These are phyloP conservation scores for Crepidodera aurea DNA, from an alignment of 2,888 invertebrate species.

Conservation along the genomic window DNA sequence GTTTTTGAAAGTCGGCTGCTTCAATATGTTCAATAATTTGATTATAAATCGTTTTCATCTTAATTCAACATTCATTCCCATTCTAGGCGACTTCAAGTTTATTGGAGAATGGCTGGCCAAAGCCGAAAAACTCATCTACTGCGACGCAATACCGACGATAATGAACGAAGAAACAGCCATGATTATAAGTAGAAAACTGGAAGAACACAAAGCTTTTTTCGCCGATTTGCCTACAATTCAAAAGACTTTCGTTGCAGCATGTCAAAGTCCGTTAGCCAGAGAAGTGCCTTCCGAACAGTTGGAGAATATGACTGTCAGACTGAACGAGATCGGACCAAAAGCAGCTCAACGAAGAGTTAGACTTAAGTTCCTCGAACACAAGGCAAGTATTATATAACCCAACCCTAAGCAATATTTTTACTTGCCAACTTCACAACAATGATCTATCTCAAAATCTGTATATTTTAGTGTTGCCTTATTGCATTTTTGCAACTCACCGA, in stretches of 20 bases:
- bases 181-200: slow-evolving; percentile 85
- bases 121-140: slow-evolving; percentile 82
- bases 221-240: slow-evolving; percentile 80
- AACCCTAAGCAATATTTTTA: not conserved
- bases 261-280: slow-evolving; percentile 72
- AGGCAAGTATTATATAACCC: slow-evolving; percentile 64
- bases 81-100: slow-evolving; percentile 77
- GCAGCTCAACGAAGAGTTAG: slow-evolving; percentile 84
- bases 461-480: slow-evolving; percentile 80
- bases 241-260: slow-evolving; percentile 80
- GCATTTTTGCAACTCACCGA: slow-evolving; percentile 92
- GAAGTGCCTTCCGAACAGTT: slow-evolving; percentile 83
- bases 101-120: slow-evolving; percentile 91
- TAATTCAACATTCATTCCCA: too few relatives aligned
- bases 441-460: slow-evolving; percentile 30
- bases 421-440: not conserved
- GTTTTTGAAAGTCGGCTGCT: too few relatives aligned
- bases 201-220: slow-evolving; percentile 91
- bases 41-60: too few relatives aligned
- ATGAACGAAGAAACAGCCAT: slow-evolving; percentile 91
- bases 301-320: slow-evolving; percentile 80
- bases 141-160: slow-evolving; percentile 82
- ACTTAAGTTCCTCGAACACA: slow-evolving; percentile 90
- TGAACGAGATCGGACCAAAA: slow-evolving; percentile 76
- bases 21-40: too few relatives aligned